A percentile compares a stretch with the other conserved stretches of the same genome.
phyloP scores from a whole-genome alignment of 2,797 vertebrate species.

The Gila robusta region DNA sequence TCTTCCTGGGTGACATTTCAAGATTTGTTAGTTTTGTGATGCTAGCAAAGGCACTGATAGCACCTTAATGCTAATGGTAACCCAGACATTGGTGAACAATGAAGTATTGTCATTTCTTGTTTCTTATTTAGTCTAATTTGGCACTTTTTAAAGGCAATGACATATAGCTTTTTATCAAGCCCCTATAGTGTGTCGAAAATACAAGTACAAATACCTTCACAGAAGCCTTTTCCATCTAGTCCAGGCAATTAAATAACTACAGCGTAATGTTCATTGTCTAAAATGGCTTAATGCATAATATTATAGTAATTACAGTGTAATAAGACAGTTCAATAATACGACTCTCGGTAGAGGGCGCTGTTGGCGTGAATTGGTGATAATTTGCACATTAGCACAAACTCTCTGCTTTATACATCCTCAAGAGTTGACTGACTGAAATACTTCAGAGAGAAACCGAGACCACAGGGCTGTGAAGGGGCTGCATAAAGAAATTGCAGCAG shows the following conservation, averaged over 20 bases:
- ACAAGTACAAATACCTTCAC: conserved; percentile 22
- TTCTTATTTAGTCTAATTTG: conserved; percentile 8
- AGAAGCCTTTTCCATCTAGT: conserved; percentile 11
- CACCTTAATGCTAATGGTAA: conserved; percentile 47
- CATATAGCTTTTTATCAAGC: neutral
- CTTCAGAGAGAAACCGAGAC: conserved; percentile 13
- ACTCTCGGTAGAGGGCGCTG: conserved; percentile 21
- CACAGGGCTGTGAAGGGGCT: conserved; percentile 30
- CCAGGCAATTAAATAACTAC: conserved; percentile 12
- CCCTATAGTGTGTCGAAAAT: conserved; percentile 10
- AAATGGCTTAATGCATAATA: conserved; percentile 36
- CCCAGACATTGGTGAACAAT: conserved; percentile 22
- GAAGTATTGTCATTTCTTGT: conserved; percentile 21
- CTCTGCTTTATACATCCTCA: conserved; percentile 38
- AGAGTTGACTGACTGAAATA: conserved; percentile 29
- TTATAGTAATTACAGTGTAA: conserved; percentile 52
- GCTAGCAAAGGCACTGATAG: conserved; percentile 34
- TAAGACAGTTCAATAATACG: conserved; percentile 10
- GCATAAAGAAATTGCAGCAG: conserved; percentile 8
- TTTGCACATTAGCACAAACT: conserved; percentile 29
- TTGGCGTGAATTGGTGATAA: conserved; percentile 20
- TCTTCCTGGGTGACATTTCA: conserved; percentile 51
- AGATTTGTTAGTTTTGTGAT: conserved; percentile 14
- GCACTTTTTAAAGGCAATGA: conserved; percentile 11
- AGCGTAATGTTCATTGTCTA: neutral